Base-by-base conservation (phyloP, 2,113 vertebrate genomes). In the Indri indri region DNA sequence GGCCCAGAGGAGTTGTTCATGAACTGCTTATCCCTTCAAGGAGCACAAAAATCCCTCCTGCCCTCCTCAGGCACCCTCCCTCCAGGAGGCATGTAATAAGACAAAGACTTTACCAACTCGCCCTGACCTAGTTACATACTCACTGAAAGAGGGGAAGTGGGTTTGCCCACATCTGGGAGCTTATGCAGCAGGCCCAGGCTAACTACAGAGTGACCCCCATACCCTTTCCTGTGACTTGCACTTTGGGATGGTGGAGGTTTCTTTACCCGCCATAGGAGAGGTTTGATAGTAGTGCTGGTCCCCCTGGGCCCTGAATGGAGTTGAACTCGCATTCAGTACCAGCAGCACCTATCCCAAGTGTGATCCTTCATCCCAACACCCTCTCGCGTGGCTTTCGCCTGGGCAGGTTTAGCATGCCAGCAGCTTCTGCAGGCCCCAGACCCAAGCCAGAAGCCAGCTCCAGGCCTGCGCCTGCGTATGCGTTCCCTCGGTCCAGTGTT, bases 321-420 rank as follows among this genome's bases (percentile, higher is more conserved):
- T 12, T 52, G 45, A 92, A 63, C 16, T 79, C 54, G 40, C 12
- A 25, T 92, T 83, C 76, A 54, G 83, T 90, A 83, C 79, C 95
- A 74, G 84, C 82, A 95, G 65, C 95, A 74, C 79, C 81, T 90
- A 50, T 79, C 90, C 81, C 54, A 90, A 77, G 73, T 59, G 73
- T 86, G 73, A 81, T 61, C 90, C 74, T 95, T 79, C 27, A 22
- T 84, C 70, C 92, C 32, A n/a, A 25, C 68, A 84, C 50, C 80
- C n/a, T 86, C 87, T 92, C 14, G 77, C 45, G 25, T 83, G 95
- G 95, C 96, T 98, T 97, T 77, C 73, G 83, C 93, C 91, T 93
- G 95, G 95, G 93, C 87, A 94, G 96, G 96, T 97, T 76, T 73
- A 95, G 96, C 96, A 97, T 95, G 97, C 95, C 94, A 95, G 79